Evolutionary conservation across 2,888 invertebrate genomes (phyloP).

Genomic region (Meganola albula): DNA sequence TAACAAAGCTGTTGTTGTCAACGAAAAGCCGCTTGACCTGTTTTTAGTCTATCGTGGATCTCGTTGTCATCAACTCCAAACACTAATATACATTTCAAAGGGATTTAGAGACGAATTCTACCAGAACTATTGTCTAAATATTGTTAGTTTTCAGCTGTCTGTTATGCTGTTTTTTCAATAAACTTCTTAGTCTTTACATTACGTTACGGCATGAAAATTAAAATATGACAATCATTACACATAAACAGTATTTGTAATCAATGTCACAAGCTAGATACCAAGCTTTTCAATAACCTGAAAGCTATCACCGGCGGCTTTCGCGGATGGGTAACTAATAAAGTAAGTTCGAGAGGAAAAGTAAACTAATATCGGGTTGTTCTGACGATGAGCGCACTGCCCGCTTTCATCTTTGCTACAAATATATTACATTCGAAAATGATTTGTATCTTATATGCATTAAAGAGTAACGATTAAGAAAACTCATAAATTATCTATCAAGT

Average conservation of each 20-base stretch:
- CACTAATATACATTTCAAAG: conserved; percentile 27
- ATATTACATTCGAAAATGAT: conserved; percentile 74
- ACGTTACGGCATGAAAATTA: no score
- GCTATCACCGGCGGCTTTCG: conserved; percentile 63
- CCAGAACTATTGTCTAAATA: no score
- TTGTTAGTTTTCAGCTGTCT: no score
- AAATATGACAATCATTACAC: no score
- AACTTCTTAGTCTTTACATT: no score
- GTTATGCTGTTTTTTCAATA: no score
- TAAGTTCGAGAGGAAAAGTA: conserved; percentile 77
- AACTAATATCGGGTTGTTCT: conserved; percentile 75
- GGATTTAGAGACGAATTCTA: conserved; percentile 16
- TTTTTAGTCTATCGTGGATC: conserved; percentile 59
- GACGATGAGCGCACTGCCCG: conserved; percentile 39
- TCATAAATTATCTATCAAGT: no score
- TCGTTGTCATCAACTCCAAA: conserved; percentile 42
- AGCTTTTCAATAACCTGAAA: conserved; percentile 68
- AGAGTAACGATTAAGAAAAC: no score
- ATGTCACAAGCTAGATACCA: conserved; percentile 39
- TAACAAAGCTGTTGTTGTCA: conserved; percentile 75
- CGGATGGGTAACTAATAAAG: conserved; percentile 72
- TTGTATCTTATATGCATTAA: no score
- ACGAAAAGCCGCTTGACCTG: conserved; percentile 63
- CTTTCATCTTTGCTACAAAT: conserved; percentile 56
- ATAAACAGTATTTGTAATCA: no score